These are phyloP conservation scores for Rhodophaea formosa DNA, from an alignment of 2,888 invertebrate genomes.

Conservation along the genomic window DNA sequence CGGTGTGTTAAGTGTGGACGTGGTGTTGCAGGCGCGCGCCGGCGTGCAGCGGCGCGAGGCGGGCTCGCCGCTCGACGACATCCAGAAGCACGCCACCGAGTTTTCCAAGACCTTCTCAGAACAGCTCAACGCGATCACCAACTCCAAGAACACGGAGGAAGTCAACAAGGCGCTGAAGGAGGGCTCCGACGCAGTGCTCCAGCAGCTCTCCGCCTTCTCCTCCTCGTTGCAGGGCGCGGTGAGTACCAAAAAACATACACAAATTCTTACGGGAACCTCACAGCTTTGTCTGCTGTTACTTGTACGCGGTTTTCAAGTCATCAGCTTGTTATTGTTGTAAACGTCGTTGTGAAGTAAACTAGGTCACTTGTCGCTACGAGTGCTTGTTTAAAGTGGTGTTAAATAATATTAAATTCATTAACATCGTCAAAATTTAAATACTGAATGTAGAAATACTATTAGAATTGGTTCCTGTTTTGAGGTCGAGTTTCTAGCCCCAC, in stretches of 20 bases:
- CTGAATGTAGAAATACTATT: no score
- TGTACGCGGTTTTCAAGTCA: no score
- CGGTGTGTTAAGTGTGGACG: neutral
- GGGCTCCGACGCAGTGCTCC: conserved; percentile 53
- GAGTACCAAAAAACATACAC: conserved; percentile 34
- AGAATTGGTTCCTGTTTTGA: no score
- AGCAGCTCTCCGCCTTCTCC: conserved; percentile 52
- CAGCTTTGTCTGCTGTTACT: no score
- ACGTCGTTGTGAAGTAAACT: no score
- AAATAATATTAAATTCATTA: no score
- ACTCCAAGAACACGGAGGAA: conserved; percentile 63
- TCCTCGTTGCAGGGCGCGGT: conserved; percentile 55
- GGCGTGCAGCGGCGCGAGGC: conserved; percentile 59
- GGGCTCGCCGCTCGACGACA: conserved; percentile 45
- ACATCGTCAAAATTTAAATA: no score
- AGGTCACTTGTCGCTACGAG: no score
- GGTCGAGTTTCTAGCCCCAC: no score
- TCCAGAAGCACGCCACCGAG: conserved; percentile 58
- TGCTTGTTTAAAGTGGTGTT: no score
- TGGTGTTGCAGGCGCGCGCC: conserved; percentile 43
- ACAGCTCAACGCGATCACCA: conserved; percentile 47
- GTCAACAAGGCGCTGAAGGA: conserved; percentile 62
- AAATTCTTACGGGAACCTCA: no score
- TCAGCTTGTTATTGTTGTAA: no score
- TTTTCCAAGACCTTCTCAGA: conserved; percentile 59